These are phyloP conservation scores for Dendrolimus pini DNA, from an alignment of 2,888 invertebrate genomes.

Conservation along the genomic window DNA sequence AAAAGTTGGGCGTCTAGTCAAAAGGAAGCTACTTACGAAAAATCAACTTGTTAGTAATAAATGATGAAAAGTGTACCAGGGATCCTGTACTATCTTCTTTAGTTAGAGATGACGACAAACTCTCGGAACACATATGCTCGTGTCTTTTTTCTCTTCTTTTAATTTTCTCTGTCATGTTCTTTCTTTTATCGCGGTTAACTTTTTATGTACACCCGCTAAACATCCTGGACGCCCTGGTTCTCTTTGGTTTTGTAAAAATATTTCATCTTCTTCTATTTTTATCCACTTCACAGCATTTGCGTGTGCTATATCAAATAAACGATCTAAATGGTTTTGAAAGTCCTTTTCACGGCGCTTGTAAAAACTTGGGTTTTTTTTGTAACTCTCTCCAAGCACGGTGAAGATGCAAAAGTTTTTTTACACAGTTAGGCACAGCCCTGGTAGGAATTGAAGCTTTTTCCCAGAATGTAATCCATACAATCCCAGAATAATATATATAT, in stretches of 20 bases:
- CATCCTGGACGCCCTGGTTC: neutral
- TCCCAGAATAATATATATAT: slow-evolving; percentile 3
- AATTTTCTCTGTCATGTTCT: slow-evolving; percentile 13
- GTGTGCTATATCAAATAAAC: slow-evolving; percentile 7
- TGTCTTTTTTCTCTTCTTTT: neutral
- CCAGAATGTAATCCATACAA: slow-evolving; percentile 13
- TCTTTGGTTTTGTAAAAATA: neutral
- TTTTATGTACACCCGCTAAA: neutral
- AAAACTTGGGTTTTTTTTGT: too few species aligned
- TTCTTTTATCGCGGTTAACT: neutral
- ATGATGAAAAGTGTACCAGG: too few species aligned
- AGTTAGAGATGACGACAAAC: too few species aligned
- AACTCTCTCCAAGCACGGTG: neutral
- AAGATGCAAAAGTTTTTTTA: neutral
- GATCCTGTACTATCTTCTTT: too few species aligned
- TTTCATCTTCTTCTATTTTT: neutral
- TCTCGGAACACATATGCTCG: neutral
- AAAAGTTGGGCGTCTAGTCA: too few species aligned
- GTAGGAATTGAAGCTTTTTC: slow-evolving; percentile 17
- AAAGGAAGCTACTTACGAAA: too few species aligned
- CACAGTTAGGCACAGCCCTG: neutral
- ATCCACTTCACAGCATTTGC: neutral
- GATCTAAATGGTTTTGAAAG: slow-evolving; percentile 12
- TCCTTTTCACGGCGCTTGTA: slow-evolving; percentile 12
- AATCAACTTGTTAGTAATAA: too few species aligned